Percentiles rank a stretch among this genome's conserved stretches.
phyloP scores from a whole-genome alignment of 2,888 invertebrate genomes.

The Caenorhabditis virilis region DNA sequence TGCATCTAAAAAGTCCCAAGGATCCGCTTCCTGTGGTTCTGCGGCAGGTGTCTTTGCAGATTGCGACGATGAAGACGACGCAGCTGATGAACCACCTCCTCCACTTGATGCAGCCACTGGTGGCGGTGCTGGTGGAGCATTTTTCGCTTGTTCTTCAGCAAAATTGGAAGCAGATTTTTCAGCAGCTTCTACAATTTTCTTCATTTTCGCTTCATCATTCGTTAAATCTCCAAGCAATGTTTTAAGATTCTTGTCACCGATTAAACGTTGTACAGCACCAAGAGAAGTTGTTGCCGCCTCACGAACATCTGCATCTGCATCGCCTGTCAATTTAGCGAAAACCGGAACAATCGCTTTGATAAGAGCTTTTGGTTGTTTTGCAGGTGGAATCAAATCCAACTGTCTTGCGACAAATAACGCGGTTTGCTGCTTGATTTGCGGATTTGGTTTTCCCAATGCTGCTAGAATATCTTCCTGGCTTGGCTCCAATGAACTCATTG shows the following conservation, averaged over 20 bases:
- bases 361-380: constrained; percentile 69
- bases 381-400: constrained; percentile 30
- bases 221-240: constrained; percentile 83
- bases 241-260: constrained; percentile 86
- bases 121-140: constrained; percentile 27
- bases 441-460: constrained; percentile 76
- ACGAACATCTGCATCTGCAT: constrained; percentile 73
- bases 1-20: constrained; percentile 81
- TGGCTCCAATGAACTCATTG: constrained; percentile 66
- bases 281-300: constrained; percentile 90
- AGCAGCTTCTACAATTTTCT: constrained; percentile 41
- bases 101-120: constrained; percentile 12
- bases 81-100: background rate
- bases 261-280: constrained; percentile 88
- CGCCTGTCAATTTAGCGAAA: constrained; percentile 47
- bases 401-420: constrained; percentile 51
- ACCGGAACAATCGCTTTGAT: constrained; percentile 69
- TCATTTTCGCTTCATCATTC: constrained; percentile 75
- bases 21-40: constrained; percentile 70
- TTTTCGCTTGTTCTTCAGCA: constrained; percentile 27
- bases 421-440: constrained; percentile 70
- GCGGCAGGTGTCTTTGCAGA: constrained; percentile 1
- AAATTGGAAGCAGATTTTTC: constrained; percentile 23
- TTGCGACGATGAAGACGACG: constrained; percentile 1
- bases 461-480: constrained; percentile 81